Conservation (phyloP, 2,888 invertebrate genomes). For the Macropis europaea region DNA sequence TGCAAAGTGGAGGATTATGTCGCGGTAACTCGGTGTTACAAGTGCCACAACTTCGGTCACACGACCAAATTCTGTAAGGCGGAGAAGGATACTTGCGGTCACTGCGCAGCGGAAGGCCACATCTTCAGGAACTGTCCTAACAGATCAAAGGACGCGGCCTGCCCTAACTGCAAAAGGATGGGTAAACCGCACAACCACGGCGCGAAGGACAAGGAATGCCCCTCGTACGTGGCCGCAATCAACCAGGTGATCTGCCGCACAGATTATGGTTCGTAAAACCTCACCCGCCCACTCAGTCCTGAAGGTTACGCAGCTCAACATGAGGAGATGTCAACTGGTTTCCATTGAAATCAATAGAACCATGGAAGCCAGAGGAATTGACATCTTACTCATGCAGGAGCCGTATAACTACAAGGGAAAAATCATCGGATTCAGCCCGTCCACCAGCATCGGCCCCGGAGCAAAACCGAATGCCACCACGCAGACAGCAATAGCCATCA, state of each 20-base stretch:
- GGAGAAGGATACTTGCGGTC: conserved; percentile 19
- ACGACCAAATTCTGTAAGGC: conserved; percentile 24
- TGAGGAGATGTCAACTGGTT: too few species aligned
- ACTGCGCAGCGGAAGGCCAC: conserved; percentile 39
- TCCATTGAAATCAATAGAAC: too few species aligned
- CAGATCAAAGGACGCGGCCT: background rate
- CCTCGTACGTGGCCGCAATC: conserved; percentile 2
- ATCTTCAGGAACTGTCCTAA: background rate
- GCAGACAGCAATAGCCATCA: conserved; percentile 13
- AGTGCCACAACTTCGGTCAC: conserved; percentile 51
- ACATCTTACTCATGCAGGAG: too few species aligned
- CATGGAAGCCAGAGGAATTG: too few species aligned
- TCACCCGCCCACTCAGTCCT: too few species aligned
- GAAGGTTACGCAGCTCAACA: too few species aligned
- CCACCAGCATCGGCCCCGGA: background rate
- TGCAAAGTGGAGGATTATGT: conserved; percentile 38
- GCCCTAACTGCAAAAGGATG: conserved; percentile 6
- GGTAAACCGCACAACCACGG: conserved; percentile 7
- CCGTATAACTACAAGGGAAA: background rate
- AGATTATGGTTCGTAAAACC: conserved; percentile 13
- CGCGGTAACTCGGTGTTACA: conserved; percentile 40
- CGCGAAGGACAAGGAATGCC: conserved; percentile 14
- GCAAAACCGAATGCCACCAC: background rate
- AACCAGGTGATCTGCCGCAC: background rate
- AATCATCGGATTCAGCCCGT: background rate